These are phyloP conservation scores for Caenorhabditis zanzibari DNA, from an alignment of 2,888 invertebrate genomes.

Conservation along the genomic window DNA sequence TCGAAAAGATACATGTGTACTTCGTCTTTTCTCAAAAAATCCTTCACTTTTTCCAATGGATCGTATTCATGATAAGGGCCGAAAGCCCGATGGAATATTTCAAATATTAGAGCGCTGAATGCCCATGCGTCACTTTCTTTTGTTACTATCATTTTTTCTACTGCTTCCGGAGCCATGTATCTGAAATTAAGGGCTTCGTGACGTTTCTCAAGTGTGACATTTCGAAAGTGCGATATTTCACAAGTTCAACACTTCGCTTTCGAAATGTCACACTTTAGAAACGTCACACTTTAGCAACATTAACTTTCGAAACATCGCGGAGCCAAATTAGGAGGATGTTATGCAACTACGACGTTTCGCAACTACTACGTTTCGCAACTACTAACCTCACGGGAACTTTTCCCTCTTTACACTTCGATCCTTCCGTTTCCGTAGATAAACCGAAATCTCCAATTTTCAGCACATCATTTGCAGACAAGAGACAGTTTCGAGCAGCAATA, in stretches of 20 bases:
- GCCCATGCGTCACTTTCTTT: conserved; percentile 24
- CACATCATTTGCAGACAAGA: neutral
- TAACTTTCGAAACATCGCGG: too few relatives aligned
- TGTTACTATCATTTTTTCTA: neutral
- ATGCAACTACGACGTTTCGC: too few relatives aligned
- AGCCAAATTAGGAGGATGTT: too few relatives aligned
- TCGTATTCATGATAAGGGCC: conserved; percentile 23
- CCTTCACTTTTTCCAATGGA: neutral
- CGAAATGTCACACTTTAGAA: too few relatives aligned
- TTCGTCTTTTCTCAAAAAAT: neutral
- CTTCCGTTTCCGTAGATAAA: neutral
- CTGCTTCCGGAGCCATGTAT: conserved; percentile 23
- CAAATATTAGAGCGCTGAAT: conserved; percentile 25
- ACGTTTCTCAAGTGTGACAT: too few relatives aligned
- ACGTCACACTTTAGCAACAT: too few relatives aligned
- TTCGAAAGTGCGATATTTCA: too few relatives aligned
- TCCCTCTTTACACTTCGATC: neutral
- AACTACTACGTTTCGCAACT: too few relatives aligned
- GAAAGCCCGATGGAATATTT: conserved; percentile 16
- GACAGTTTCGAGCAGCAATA: conserved; percentile 35
- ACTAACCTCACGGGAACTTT: conserved; percentile 4
- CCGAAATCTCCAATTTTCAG: conserved; percentile 39
- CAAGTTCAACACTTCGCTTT: too few relatives aligned
- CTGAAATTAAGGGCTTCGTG: neutral
- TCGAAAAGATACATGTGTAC: conserved; percentile 28